These are phyloP conservation scores for Catajapyx aquilonaris DNA, from an alignment of 1,140 invertebrate species.

Conservation along the genomic window DNA sequence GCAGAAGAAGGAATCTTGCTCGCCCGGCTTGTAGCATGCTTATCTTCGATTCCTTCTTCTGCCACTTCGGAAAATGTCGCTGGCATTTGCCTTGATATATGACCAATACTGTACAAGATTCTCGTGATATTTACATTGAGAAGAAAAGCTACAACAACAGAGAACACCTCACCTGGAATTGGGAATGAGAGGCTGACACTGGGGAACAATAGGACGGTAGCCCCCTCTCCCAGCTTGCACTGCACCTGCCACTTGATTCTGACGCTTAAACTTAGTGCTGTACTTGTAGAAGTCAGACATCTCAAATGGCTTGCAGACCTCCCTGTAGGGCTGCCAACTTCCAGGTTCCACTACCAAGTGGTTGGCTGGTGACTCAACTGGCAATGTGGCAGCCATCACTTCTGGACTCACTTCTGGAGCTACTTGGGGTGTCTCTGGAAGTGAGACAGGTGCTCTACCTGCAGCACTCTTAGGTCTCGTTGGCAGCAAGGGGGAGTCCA, in stretches of 20 bases:
- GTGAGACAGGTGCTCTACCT: constrained; percentile 17
- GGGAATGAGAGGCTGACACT: too few relatives aligned
- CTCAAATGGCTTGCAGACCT: constrained; percentile 88
- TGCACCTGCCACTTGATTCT: not conserved
- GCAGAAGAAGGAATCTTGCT: too few relatives aligned
- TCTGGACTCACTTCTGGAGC: constrained; percentile 8
- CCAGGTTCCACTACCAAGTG: constrained; percentile 65
- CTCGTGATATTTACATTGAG: too few relatives aligned
- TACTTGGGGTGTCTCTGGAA: constrained; percentile 1
- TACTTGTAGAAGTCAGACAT: constrained; percentile 96
- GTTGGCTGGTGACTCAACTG: constrained; percentile 50
- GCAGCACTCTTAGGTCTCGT: constrained; percentile 19
- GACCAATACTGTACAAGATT: too few relatives aligned
- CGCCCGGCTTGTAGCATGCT: too few relatives aligned
- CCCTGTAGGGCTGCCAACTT: constrained; percentile 74
- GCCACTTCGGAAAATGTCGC: too few relatives aligned
- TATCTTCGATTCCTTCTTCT: too few relatives aligned
- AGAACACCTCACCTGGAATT: too few relatives aligned
- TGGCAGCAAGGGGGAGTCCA: constrained; percentile 31
- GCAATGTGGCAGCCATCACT: constrained; percentile 18
- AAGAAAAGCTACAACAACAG: too few relatives aligned
- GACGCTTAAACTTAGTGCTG: constrained; percentile 68
- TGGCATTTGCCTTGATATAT: too few relatives aligned
- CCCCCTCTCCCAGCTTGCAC: not conserved
- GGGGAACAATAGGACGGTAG: not conserved